These are phyloP conservation scores for Perizoma affinitatum DNA, from an alignment of 2,888 invertebrate species.

Conservation along the genomic window DNA sequence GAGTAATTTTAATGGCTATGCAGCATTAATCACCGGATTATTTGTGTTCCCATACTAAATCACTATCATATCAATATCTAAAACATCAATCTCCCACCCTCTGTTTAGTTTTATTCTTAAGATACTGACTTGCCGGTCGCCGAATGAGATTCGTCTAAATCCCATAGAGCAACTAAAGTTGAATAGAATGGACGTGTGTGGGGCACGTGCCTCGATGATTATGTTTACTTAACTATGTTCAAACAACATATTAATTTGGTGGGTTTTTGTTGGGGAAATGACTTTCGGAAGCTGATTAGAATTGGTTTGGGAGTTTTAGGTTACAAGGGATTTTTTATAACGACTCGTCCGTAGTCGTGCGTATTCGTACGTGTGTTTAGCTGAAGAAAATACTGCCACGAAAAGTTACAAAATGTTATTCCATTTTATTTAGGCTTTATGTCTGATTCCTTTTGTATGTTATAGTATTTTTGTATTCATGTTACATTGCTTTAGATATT, in stretches of 20 bases:
- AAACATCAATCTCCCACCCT: conserved; percentile 77
- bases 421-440: too few species aligned
- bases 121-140: conserved; percentile 67
- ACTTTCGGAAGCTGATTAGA: conserved; percentile 64
- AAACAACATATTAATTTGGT: conserved; percentile 83
- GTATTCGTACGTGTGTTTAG: too few species aligned
- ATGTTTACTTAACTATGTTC: conserved; percentile 81
- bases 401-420: too few species aligned
- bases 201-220: conserved; percentile 75
- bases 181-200: conserved; percentile 68
- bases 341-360: too few species aligned
- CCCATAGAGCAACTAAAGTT: conserved; percentile 63
- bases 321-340: conserved; percentile 3
- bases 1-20: conserved; percentile 17
- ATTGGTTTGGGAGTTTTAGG: conserved; percentile 29
- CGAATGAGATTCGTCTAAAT: conserved; percentile 78
- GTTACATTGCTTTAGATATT: too few species aligned
- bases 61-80: conserved; percentile 80
- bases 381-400: too few species aligned
- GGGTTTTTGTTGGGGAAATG: conserved; percentile 73
- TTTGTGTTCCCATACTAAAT: conserved; percentile 77
- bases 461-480: too few species aligned
- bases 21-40: conserved; percentile 56
- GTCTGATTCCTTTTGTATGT: too few species aligned
- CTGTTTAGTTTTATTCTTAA: conserved; percentile 80